Evolutionary conservation across 1,140 invertebrate genomes (phyloP).

Genomic region (Druon quercuslanigerum): DNA sequence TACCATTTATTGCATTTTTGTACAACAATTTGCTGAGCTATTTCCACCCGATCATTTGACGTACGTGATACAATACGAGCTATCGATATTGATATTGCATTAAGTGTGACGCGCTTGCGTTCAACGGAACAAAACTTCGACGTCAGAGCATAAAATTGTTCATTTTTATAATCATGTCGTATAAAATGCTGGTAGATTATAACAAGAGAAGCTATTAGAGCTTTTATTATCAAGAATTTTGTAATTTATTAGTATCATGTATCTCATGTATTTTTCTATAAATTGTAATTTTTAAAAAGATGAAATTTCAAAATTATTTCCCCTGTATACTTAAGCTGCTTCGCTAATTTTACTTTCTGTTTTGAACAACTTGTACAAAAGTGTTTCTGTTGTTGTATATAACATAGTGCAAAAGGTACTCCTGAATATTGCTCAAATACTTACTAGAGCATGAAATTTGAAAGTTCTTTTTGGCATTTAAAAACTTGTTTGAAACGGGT

Average conservation of each 20-base stretch:
- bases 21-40: neutral
- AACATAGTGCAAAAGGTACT: no score
- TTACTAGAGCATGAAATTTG: no score
- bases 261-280: no score
- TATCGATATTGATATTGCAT: constrained; percentile 1
- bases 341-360: constrained; percentile 9
- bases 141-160: neutral
- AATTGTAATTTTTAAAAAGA: no score
- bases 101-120: neutral
- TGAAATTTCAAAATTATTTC: neutral
- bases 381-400: neutral
- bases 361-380: neutral
- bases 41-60: neutral
- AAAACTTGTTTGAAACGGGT: no score
- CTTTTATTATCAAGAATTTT: neutral
- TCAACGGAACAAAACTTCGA: neutral
- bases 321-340: neutral
- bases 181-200: neutral
- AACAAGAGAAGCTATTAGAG: neutral
- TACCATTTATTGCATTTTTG: neutral
- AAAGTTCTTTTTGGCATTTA: no score
- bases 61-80: neutral
- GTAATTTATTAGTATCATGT: neutral
- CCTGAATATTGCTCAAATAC: no score
- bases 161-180: neutral